These are phyloP conservation scores for Takifugu flavidus DNA, from an alignment of 2,113 vertebrate genomes.

Conservation along the genomic window DNA sequence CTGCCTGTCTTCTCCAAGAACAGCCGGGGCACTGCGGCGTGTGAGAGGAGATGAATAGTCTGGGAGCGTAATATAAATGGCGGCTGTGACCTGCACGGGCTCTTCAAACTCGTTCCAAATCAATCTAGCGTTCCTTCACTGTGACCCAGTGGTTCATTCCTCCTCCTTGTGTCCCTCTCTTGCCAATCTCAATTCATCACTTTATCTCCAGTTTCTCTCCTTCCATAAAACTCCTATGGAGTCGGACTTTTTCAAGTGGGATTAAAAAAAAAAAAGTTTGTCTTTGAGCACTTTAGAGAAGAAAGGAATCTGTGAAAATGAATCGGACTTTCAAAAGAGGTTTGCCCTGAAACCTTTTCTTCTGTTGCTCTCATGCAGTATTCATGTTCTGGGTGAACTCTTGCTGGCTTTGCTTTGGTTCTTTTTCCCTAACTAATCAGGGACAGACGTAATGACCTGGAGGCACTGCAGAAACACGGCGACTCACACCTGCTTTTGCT, in stretches of 20 bases:
- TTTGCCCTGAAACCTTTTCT: constrained; percentile 59
- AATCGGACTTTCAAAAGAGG: constrained; percentile 49
- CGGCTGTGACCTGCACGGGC: constrained; percentile 65
- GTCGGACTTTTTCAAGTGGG: constrained; percentile 25
- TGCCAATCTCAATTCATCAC: constrained; percentile 60
- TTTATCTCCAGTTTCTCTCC: constrained; percentile 47
- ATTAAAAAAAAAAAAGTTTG: constrained; percentile 33
- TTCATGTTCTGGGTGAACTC: constrained; percentile 53
- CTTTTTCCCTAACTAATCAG: constrained; percentile 45
- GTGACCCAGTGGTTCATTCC: constrained; percentile 49
- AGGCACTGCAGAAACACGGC: constrained; percentile 42
- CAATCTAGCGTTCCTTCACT: constrained; percentile 70
- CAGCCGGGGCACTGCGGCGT: constrained; percentile 19
- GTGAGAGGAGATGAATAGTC: constrained; percentile 65
- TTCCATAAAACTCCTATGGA: constrained; percentile 23
- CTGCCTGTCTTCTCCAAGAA: constrained; percentile 19
- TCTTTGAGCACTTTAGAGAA: constrained; percentile 30
- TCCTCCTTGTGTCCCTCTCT: constrained; percentile 34
- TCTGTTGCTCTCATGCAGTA: constrained; percentile 51
- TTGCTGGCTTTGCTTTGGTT: constrained; percentile 23
- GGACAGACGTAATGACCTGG: constrained; percentile 53
- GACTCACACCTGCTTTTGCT: constrained; percentile 41
- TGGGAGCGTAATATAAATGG: constrained; percentile 66
- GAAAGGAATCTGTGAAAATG: constrained; percentile 33
- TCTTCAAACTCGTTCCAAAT: constrained; percentile 69